Conservation (phyloP, 1,140 invertebrate species). For the Delia radicum region DNA sequence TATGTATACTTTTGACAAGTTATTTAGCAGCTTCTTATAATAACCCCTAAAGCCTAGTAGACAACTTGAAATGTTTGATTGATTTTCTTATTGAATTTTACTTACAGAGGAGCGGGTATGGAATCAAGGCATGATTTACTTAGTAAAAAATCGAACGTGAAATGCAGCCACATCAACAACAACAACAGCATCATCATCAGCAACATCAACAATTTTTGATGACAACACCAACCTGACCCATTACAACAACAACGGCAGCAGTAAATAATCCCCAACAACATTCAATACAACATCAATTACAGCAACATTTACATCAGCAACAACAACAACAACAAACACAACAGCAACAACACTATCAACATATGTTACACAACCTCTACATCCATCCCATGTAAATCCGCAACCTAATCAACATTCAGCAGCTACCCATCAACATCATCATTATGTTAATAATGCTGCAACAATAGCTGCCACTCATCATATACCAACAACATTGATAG, state of each 20-base stretch:
- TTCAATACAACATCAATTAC: no score
- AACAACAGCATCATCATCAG: no score
- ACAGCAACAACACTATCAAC: constrained; percentile 43
- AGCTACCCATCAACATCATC: constrained; percentile 11
- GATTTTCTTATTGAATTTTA: background rate
- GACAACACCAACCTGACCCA: constrained; percentile 55
- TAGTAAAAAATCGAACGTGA: constrained; percentile 53
- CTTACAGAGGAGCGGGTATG: constrained; percentile 55
- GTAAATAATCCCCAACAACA: constrained; percentile 32
- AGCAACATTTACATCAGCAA: constrained; percentile 33
- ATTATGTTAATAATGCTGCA: constrained; percentile 31
- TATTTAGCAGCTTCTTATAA: no score
- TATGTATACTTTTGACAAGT: no score
- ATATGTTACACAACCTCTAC: constrained; percentile 34
- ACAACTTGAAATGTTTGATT: background rate
- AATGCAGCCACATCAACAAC: constrained; percentile 47
- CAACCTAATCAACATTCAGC: constrained; percentile 33
- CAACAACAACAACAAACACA: no score
- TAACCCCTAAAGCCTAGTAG: no score
- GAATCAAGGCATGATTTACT: constrained; percentile 57
- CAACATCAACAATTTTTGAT: constrained; percentile 54
- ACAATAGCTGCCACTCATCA: constrained; percentile 33
- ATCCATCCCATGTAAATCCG: constrained; percentile 32
- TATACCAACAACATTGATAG: constrained; percentile 32
- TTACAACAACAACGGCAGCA: constrained; percentile 36